These are phyloP conservation scores for Ranitomeya imitator DNA, from an alignment of 2,113 vertebrate genomes.

Conservation along the genomic window DNA sequence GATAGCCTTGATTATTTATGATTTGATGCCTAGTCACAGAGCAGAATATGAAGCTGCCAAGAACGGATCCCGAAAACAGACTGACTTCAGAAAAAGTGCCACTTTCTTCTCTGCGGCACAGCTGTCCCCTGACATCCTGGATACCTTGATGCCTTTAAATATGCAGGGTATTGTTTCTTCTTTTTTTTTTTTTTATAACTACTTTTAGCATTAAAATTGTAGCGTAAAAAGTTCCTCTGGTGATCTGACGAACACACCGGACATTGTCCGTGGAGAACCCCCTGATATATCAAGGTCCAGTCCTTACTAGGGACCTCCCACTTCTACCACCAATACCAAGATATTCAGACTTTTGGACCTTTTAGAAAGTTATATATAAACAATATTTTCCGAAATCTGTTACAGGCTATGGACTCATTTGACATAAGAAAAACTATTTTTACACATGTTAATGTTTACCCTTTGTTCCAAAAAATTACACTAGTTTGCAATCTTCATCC, in stretches of 20 bases:
- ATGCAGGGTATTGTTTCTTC: neutral
- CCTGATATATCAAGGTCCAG: neutral
- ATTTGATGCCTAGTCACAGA: conserved; percentile 49
- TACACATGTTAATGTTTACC: no score
- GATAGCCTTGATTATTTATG: conserved; percentile 55
- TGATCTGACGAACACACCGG: neutral
- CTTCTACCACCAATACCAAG: no score
- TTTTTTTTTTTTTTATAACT: neutral
- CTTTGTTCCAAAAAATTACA: no score
- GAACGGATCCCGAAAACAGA: neutral
- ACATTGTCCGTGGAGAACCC: neutral
- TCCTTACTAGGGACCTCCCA: neutral
- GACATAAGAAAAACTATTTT: no score
- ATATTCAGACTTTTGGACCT: no score
- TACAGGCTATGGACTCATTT: no score
- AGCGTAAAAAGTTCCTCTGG: neutral
- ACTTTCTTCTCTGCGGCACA: neutral
- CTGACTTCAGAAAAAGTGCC: neutral
- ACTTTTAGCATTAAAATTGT: conserved; percentile 18
- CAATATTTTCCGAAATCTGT: no score
- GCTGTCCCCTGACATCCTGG: neutral
- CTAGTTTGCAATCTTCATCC: no score
- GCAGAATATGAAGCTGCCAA: conserved; percentile 40
- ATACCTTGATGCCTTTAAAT: conserved; percentile 11
- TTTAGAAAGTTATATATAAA: no score